Percentiles rank a stretch among this genome's conserved stretches.
Evolutionary conservation across 2,888 invertebrate species (phyloP).

Genomic region (Eupithecia subfuscata): DNA sequence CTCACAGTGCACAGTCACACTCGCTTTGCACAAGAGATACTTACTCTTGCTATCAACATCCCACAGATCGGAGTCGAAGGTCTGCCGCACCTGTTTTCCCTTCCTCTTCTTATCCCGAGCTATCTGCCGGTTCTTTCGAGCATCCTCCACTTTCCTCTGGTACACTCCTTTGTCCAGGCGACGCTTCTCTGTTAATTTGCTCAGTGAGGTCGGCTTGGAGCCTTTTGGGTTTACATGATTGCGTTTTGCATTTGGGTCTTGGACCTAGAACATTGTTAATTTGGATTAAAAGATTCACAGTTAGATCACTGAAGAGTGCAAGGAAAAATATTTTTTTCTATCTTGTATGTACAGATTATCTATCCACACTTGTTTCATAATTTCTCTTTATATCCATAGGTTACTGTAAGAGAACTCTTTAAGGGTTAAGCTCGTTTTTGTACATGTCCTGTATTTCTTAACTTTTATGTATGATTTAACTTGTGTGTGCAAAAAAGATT

Average conservation of each 20-base stretch:
- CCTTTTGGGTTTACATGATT: conserved; percentile 73
- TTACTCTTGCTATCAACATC: conserved; percentile 78
- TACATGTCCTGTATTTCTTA: too few species aligned
- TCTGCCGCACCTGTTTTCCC: conserved; percentile 72
- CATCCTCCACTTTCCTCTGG: conserved; percentile 79
- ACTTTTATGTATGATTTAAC: too few species aligned
- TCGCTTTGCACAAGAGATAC: background rate
- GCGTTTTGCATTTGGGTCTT: conserved; percentile 87
- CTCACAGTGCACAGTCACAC: too few species aligned
- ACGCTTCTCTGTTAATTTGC: conserved; percentile 76
- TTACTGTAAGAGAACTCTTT: too few species aligned
- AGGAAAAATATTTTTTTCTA: background rate
- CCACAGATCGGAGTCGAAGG: conserved; percentile 88
- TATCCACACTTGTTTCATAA: too few species aligned
- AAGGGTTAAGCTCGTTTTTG: too few species aligned
- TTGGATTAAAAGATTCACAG: background rate
- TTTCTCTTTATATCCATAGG: too few species aligned
- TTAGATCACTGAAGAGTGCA: background rate
- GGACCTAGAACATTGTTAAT: conserved; percentile 71
- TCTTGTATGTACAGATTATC: too few species aligned
- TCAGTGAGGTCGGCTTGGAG: conserved; percentile 69
- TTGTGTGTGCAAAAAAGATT: too few species aligned
- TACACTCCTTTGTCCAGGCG: conserved; percentile 76
- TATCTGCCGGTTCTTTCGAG: conserved; percentile 74
- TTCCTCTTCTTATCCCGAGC: conserved; percentile 69